Evolutionary conservation across 92 coral and sea anemone genomes (phyloP), one percentile per base, ranked within the genome.

Genomic region (Pocillopora grandis): DNA sequence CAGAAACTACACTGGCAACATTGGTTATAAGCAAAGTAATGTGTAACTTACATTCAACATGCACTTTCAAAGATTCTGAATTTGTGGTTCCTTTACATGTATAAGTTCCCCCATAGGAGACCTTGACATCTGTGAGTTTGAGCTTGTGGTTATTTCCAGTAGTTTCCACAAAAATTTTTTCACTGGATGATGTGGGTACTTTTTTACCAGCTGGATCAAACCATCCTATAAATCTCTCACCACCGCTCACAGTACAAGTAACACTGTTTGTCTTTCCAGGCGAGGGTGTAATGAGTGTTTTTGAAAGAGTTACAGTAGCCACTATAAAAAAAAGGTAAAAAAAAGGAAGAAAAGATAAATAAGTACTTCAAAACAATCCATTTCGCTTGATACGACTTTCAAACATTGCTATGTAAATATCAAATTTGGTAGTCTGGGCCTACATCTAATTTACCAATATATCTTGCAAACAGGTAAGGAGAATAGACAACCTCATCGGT

Each of bases 211-310:
- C 70, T 4, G 58, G 37, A 57, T 59, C 19, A 55, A 33, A 78
- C 94, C 94, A 91, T 17, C 88, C 92, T 55, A 0, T 3, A 59
- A 88, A 91, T 27, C 11, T 18, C 35, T 91, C 94, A 1, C 83
- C 75, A 2, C 33, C 56, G 2, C 62, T 69, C 19, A 91, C 56
- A 1, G 71, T 72, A 56, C 94, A 91, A 0, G 0, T 19, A 49
- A 68, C 74, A 2, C 1, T 0, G 4, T 37, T 17, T 14, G 12
- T 12, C 13, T 65, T 33, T 21, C 89, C 87, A 63, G 70, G 55
- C 35, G 13, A 37, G 10, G 85, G 55, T 18, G 59, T 33, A 23
- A 69, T 1, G 12, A 5, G 16, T 6, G 58, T 0, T 12, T 4
- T 0, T 0, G 11, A 7, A 19, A 71, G 37, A 12, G 2, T 61